Percentiles rank a stretch among this genome's conserved stretches.
phyloP scores from a whole-genome alignment of 2,113 vertebrate genomes.

The Ciconia maguari region DNA sequence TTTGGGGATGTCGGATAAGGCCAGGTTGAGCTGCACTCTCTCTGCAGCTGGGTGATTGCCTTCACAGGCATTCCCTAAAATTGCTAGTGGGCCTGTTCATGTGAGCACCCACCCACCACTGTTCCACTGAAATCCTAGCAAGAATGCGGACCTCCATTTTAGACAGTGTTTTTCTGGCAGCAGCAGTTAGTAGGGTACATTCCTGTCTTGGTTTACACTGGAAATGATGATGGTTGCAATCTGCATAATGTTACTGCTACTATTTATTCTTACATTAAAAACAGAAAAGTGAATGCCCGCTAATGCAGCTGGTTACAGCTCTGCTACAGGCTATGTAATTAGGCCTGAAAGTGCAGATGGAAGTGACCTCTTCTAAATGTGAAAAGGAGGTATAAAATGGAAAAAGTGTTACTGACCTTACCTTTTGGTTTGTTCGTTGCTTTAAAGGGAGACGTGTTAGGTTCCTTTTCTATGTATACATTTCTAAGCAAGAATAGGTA shows the following conservation, averaged over 20 bases:
- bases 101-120: not conserved
- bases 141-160: not conserved
- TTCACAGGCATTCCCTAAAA: not conserved
- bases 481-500: not conserved
- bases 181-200: not conserved
- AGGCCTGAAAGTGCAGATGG: not conserved
- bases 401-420: not conserved
- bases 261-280: not conserved
- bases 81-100: not conserved
- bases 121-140: not conserved
- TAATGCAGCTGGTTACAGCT: not conserved
- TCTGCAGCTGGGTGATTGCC: not conserved
- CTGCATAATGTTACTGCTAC: not conserved
- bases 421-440: not conserved
- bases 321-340: not conserved
- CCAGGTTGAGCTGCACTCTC: not conserved
- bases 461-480: not conserved
- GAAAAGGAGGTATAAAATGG: not conserved
- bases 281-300: not conserved
- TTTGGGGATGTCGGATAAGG: not conserved
- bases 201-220: not conserved
- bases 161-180: not conserved
- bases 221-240: not conserved
- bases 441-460: rapidly evolving
- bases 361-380: not conserved